Evolutionary conservation across 2,888 invertebrate species (phyloP).

Genomic region (Cryptocephalus moraei): DNA sequence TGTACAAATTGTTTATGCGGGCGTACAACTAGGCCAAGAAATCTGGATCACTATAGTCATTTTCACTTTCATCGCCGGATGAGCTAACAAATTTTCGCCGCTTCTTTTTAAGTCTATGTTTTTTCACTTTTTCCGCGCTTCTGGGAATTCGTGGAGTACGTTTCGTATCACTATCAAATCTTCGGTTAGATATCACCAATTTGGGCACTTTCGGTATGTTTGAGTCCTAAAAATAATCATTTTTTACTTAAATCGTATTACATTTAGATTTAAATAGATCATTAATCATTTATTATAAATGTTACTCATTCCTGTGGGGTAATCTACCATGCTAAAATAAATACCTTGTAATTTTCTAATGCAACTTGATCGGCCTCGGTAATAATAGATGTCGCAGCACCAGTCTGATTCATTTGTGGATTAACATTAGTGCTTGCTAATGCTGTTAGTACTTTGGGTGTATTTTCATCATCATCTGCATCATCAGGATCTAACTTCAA

Average conservation of each 20-base stretch:
- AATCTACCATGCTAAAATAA: too few species aligned
- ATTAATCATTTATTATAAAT: too few species aligned
- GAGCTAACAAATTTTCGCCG: constrained; percentile 44
- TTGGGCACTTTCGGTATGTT: constrained; percentile 41
- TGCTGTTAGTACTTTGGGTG: constrained; percentile 15
- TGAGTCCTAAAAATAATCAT: constrained; percentile 22
- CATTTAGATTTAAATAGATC: too few species aligned
- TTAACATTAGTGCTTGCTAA: constrained; percentile 14
- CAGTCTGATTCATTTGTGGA: constrained; percentile 16
- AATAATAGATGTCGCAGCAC: constrained; percentile 26
- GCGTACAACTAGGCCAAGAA: constrained; percentile 34
- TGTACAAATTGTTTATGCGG: constrained; percentile 14
- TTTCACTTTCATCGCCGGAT: constrained; percentile 51
- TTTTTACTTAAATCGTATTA: too few species aligned
- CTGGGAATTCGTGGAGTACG: constrained; percentile 34
- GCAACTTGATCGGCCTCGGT: constrained; percentile 36
- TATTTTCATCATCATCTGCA: constrained; percentile 61
- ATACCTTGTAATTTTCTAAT: constrained; percentile 36
- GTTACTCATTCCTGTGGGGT: too few species aligned
- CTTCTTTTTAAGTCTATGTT: constrained; percentile 45
- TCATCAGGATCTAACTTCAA: constrained; percentile 73
- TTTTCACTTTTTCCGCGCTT: constrained; percentile 38
- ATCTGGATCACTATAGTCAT: constrained; percentile 53
- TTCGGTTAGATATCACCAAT: constrained; percentile 40
- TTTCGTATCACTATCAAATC: constrained; percentile 36